Evolutionary conservation across 1,140 invertebrate species (phyloP).

Genomic region (Lepidurus arcticus): DNA sequence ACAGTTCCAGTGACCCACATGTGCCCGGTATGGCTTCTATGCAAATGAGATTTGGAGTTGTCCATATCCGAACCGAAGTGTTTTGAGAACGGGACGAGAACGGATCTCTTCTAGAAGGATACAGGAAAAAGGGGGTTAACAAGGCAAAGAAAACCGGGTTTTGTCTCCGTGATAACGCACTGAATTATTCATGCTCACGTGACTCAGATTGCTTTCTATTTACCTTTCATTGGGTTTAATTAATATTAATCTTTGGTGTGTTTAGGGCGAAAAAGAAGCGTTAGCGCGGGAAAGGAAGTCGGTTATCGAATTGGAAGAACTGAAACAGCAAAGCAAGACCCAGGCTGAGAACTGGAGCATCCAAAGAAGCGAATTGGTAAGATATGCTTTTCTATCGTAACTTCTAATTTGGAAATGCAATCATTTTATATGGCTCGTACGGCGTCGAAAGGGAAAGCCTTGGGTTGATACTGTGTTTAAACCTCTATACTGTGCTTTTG

Average conservation of each 20-base stretch:
- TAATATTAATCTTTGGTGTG: background rate
- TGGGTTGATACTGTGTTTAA: too few species aligned
- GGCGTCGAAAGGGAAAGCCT: too few species aligned
- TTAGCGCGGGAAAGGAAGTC: background rate
- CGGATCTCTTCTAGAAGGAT: background rate
- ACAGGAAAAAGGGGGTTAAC: background rate
- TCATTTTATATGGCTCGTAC: too few species aligned
- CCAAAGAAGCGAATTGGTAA: background rate
- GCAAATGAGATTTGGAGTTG: background rate
- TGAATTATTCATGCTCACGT: background rate
- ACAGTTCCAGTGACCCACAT: constrained; percentile 21
- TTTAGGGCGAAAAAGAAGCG: constrained; percentile 6
- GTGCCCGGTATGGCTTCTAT: background rate
- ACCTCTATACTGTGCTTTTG: too few species aligned
- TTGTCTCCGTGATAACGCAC: background rate
- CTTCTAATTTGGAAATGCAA: too few species aligned
- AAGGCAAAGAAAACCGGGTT: background rate
- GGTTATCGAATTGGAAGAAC: background rate
- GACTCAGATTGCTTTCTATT: background rate
- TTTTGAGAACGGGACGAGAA: too few species aligned
- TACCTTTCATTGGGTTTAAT: background rate
- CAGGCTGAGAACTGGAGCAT: background rate
- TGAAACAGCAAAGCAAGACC: background rate
- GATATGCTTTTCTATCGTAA: background rate
- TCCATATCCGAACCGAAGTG: too few species aligned